Base-by-base conservation (phyloP, 2,888 invertebrate genomes). In the Eristalis pertinax region DNA sequence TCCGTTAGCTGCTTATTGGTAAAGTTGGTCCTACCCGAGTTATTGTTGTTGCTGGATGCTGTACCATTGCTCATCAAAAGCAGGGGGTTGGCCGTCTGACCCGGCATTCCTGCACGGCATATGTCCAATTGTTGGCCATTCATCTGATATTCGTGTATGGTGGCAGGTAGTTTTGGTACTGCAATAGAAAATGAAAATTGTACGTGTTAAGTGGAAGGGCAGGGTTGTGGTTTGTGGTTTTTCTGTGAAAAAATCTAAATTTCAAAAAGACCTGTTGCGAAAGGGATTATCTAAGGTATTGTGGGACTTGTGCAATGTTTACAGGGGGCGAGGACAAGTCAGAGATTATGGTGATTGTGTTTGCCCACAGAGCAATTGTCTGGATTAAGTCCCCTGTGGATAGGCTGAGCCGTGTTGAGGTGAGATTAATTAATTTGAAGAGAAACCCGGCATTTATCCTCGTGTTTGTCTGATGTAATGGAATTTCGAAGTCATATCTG, bases 1-100 rank as follows among this genome's bases (percentile, higher is more conserved):
- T 99, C 99, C 2, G 99, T 99, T 89, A 99, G 95, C 93, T 99
- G 99, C 93, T 99, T 99, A 94, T 99, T 99, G 89, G 99, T 99
- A 94, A 99, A 99, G 94, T 99, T 99, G 56, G 99, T 99, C 75
- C 99, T 95, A 43, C 99, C 99, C 15, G 98, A 97, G 94, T 96
- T 97, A 94, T 97, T 97, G 92, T 91, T 90, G 90, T 93, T 89
- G 62, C 89, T 89, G 60, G 89, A 79, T 92, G 92, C 89, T 94
- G 93, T 89, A 24, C 69, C 86, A 67, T 84, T 86, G 58, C 88
- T 89, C 64, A 89, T 89, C 89, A 92, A 88, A 84, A 92, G 90
- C 88, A 92, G 88, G 84, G 91, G 89, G 82, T 90, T 91, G 74
- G 88, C 86, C 29, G 90, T 63, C 72, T 90, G 90, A 43, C 90